Base-by-base conservation (phyloP, 2,797 vertebrate genomes). In the Myripristis jacobus region DNA sequence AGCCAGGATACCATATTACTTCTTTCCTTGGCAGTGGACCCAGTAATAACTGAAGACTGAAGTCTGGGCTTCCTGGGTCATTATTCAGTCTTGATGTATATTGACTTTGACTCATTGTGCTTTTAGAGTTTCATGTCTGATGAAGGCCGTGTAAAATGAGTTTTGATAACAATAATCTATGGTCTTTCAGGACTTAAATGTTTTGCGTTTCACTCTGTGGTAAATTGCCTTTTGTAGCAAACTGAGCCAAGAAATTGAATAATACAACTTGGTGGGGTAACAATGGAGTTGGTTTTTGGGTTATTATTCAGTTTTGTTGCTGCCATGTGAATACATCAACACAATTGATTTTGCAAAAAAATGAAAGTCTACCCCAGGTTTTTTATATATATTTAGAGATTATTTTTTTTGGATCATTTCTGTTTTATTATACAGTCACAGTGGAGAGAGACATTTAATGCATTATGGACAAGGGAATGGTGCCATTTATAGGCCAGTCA, bases 1-100 rank as follows among this genome's bases (percentile, higher is more conserved):
- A 6, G 66, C 75, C 59, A 38, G 31, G 21, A 43, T 73, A 24
- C 48, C 80, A n/a, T 70, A 77, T 85, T 70, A 79, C 68, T 74
- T 73, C 27, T 75, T 66, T 66, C 46, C 60, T 51, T 85, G 69
- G 74, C 68, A 82, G 21, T 47, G 51, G 73, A 77, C 36, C 29
- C 24, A 19, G 51, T 80, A 79, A 85, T 83, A 85, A 86, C 36
- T 51, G 58, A 79, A 52, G 60, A 73, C 62, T 59, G 64, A 81
- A 68, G 70, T 85, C 86, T 79, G 51, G 27, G 18, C 43, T 76
- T 48, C 59, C 60, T 66, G 41, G 66, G 57, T 79, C 70, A 77
- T 83, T 76, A 76, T 79, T 86, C 62, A 75, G 51, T 68, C 52
- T 62, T 69, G 65, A 76, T 1, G 21, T 56, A 64, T 29, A 58